These are phyloP conservation scores for Podarcis lilfordi DNA, from an alignment of 2,797 vertebrate species.

Conservation along the genomic window DNA sequence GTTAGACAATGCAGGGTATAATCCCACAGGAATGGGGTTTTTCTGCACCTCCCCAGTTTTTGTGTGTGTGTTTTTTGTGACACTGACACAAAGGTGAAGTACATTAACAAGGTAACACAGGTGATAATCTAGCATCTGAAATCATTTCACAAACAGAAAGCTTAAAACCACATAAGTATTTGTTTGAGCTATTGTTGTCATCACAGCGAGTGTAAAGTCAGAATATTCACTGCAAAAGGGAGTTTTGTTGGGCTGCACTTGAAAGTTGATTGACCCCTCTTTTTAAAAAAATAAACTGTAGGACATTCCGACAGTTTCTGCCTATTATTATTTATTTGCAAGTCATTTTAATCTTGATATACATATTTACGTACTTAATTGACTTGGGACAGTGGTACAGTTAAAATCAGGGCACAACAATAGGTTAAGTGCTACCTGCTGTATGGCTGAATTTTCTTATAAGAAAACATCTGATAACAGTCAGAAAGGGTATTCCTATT, in stretches of 20 bases:
- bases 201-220: conserved; percentile 62
- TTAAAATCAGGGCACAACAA: conserved; percentile 51
- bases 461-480: too few species aligned
- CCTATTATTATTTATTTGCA: conserved; percentile 47
- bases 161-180: conserved; percentile 62
- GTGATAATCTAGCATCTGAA: conserved; percentile 41
- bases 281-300: conserved; percentile 15
- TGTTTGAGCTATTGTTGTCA: conserved; percentile 38
- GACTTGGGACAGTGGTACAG: conserved; percentile 33
- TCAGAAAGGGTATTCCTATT: too few species aligned
- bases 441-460: background rate
- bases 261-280: conserved; percentile 41
- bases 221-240: conserved; percentile 46
- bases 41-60: too few species aligned
- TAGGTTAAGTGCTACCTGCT: conserved; percentile 43
- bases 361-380: background rate
- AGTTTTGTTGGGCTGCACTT: conserved; percentile 42
- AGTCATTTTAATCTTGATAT: conserved; percentile 30
- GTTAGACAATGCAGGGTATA: too few species aligned
- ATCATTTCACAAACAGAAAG: conserved; percentile 47
- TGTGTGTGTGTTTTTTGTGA: too few species aligned
- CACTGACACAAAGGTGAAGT: conserved; percentile 52
- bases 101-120: conserved; percentile 51
- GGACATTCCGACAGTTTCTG: conserved; percentile 40
- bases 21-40: too few species aligned